Conservation (phyloP, 1,140 invertebrate genomes). For the Philaenus spumarius region DNA sequence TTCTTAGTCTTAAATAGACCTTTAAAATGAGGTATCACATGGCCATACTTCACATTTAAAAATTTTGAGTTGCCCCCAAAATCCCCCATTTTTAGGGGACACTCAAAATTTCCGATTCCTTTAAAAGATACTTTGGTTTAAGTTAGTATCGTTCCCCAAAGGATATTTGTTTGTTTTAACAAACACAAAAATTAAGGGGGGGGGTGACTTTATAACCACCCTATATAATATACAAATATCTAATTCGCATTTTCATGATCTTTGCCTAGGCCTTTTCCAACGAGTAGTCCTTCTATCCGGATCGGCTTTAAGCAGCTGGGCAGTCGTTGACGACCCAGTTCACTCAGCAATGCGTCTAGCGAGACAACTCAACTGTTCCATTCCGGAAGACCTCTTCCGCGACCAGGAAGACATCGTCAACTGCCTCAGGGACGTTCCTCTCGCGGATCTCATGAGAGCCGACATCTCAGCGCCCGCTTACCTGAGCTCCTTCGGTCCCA, state of each 20-base stretch:
- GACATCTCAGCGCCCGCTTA: constrained; percentile 78
- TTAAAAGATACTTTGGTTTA: no score
- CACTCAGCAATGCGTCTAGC: constrained; percentile 79
- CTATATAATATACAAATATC: no score
- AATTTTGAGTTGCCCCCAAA: no score
- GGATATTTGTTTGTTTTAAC: no score
- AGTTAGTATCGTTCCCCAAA: no score
- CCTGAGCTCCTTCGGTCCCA: constrained; percentile 75
- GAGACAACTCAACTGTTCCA: constrained; percentile 75
- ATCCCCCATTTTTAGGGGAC: no score
- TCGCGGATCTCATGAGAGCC: constrained; percentile 68
- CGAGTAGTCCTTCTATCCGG: constrained; percentile 81
- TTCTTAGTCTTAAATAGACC: no score
- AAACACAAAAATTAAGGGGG: no score
- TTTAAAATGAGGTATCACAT: no score
- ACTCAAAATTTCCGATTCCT: no score
- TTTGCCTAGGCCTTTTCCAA: constrained; percentile 64
- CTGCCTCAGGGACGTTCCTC: constrained; percentile 66
- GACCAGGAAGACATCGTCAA: constrained; percentile 76
- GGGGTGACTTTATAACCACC: no score
- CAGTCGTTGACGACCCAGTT: constrained; percentile 82
- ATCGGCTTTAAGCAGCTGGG: constrained; percentile 90
- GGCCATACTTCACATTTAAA: no score
- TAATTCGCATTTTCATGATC: constrained; percentile 42
- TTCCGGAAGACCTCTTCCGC: constrained; percentile 66